Evolutionary conservation across 2,888 invertebrate species (phyloP), one percentile per base, ranked within the genome.

Genomic region (Ellobium chinense): DNA sequence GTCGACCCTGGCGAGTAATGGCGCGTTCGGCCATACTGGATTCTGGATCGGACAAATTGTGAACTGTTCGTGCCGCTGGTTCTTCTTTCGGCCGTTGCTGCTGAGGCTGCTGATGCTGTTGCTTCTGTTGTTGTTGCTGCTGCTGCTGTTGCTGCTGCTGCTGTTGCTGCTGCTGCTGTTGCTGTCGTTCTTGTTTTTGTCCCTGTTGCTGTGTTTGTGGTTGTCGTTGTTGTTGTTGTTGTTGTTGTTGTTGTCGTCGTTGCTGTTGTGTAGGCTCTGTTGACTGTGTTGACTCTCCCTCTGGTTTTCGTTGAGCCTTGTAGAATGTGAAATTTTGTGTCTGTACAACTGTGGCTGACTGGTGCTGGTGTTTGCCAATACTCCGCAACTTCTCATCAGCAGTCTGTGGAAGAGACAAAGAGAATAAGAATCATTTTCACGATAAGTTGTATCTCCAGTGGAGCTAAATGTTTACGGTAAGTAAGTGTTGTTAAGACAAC

Each of bases 371-470:
- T 73, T 85, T 84, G 78, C 88, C 86, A 29, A 90, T 84, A 78
- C 87, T 89, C 76, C 89, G 82, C 72, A 90, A 82, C 84, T 89
- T 89, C 80, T 90, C 90, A 83, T 90, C 90, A 21, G 90, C 90
- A 84, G 88, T 89, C 90, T 90, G 86, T 46, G 87, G 88, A 75
- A 68, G n/a, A n/a, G n/a, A n/a, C n/a, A n/a, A n/a, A n/a, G n/a
- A n/a, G n/a, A n/a, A n/a, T n/a, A n/a, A n/a, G n/a, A n/a, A n/a
- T n/a, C n/a, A n/a, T n/a, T n/a, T n/a, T n/a, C n/a, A n/a, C n/a
- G n/a, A n/a, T n/a, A n/a, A n/a, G n/a, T n/a, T n/a, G n/a, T n/a
- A n/a, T n/a, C n/a, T n/a, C n/a, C n/a, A n/a, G n/a, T n/a, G n/a
- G n/a, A n/a, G n/a, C n/a, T n/a, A n/a, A n/a, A n/a, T n/a, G n/a